Evolutionary conservation across 2,113 vertebrate species (phyloP).

Genomic region (Caloenas nicobarica): DNA sequence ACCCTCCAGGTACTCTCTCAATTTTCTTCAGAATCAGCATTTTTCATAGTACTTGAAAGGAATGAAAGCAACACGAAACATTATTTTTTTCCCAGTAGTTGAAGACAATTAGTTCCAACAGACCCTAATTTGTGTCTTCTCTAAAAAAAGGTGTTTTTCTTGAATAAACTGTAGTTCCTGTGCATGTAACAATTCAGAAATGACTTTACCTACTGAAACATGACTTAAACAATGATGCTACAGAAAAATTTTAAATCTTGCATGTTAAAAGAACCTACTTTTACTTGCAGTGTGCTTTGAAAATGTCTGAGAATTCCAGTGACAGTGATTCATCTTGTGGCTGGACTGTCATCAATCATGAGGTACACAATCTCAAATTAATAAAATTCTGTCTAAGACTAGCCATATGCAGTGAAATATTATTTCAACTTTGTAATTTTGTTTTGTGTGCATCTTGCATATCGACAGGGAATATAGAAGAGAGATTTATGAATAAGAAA

Average conservation of each 20-base stretch:
- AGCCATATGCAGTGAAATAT: not conserved
- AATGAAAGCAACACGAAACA: not conserved
- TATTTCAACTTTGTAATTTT: not conserved
- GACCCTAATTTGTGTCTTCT: not conserved
- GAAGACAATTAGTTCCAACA: not conserved
- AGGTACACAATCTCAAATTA: slow-evolving; percentile 76
- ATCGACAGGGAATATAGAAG: not conserved
- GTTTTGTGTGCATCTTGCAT: not conserved
- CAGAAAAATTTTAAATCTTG: not conserved
- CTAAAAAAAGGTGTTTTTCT: not conserved
- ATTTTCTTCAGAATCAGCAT: not conserved
- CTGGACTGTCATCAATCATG: slow-evolving; percentile 95
- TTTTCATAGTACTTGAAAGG: not conserved
- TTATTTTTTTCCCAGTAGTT: not conserved
- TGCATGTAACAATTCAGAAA: not conserved
- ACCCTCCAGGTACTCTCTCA: not conserved
- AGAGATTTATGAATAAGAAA: not conserved
- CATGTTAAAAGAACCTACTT: slow-evolving; percentile 1
- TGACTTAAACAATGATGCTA: not conserved
- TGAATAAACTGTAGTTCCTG: not conserved
- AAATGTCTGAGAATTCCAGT: slow-evolving; percentile 93
- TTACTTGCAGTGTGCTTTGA: slow-evolving; percentile 67
- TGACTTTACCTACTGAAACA: not conserved
- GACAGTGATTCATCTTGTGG: slow-evolving; percentile 96
- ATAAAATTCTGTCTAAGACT: not conserved